These are phyloP conservation scores for Eurois occulta DNA, from an alignment of 2,888 invertebrate species.

Conservation along the genomic window DNA sequence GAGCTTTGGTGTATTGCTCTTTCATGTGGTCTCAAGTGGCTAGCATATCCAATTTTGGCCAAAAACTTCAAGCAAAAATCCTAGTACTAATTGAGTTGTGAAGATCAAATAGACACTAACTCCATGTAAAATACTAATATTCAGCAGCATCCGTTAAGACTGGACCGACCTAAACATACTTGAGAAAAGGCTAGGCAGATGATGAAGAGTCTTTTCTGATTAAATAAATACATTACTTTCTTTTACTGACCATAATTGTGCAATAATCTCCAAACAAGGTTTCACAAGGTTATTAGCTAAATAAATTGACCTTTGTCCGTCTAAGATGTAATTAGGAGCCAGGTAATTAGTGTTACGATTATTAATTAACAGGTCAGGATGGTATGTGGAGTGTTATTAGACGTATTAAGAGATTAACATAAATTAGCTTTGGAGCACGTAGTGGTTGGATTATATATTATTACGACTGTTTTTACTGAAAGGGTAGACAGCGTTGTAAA, in stretches of 20 bases:
- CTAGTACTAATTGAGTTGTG: too few relatives aligned
- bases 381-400: neutral
- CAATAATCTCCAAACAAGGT: conserved; percentile 37
- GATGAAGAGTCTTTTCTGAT: neutral
- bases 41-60: too few relatives aligned
- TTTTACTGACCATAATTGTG: neutral
- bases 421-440: conserved; percentile 13
- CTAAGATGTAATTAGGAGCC: conserved; percentile 25
- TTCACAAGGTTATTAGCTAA: conserved; percentile 25
- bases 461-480: neutral
- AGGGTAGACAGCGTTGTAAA: neutral
- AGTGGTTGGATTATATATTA: neutral
- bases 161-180: neutral
- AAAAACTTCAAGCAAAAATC: too few relatives aligned
- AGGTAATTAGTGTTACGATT: conserved; percentile 38
- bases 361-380: conserved; percentile 36
- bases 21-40: too few relatives aligned
- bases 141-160: neutral
- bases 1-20: too few relatives aligned
- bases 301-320: conserved; percentile 51
- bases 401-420: conserved; percentile 26
- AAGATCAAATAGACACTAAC: too few relatives aligned
- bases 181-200: neutral
- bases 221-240: conserved; percentile 16
- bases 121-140: too few relatives aligned